Evolutionary conservation across 2,113 vertebrate species (phyloP).

Genomic region (Rhea americana): DNA sequence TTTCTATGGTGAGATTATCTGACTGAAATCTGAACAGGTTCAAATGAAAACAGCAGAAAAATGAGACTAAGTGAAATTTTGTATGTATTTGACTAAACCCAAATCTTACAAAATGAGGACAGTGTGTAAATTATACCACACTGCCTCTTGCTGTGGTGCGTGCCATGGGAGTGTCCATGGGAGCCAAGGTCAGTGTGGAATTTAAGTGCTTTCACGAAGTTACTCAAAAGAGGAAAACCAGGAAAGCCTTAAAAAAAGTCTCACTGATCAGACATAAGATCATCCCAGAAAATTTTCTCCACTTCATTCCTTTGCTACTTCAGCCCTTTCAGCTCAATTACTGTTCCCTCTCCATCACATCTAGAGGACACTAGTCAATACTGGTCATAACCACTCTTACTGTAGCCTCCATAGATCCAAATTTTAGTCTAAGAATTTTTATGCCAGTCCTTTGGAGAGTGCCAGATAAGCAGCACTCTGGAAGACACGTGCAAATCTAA

Average conservation of each 20-base stretch:
- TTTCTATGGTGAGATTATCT: background rate
- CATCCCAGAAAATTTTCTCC: background rate
- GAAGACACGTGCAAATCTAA: background rate
- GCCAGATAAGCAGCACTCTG: background rate
- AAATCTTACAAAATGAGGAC: background rate
- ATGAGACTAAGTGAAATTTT: background rate
- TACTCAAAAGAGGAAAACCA: background rate
- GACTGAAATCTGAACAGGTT: background rate
- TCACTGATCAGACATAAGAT: background rate
- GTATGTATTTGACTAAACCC: background rate
- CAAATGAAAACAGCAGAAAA: background rate
- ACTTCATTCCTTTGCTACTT: background rate
- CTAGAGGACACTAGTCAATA: background rate
- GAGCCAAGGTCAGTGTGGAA: fast-evolving
- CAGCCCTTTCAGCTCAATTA: background rate
- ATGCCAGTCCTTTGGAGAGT: background rate
- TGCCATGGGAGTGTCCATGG: background rate
- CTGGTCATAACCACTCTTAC: background rate
- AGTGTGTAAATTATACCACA: background rate
- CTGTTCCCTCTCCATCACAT: background rate
- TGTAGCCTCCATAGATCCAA: background rate
- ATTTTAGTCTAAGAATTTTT: background rate
- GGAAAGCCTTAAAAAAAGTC: background rate
- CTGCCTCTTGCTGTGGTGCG: background rate
- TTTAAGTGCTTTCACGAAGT: background rate